phyloP scores from a whole-genome alignment of 2,888 invertebrate species.

The Elmis aenea region DNA sequence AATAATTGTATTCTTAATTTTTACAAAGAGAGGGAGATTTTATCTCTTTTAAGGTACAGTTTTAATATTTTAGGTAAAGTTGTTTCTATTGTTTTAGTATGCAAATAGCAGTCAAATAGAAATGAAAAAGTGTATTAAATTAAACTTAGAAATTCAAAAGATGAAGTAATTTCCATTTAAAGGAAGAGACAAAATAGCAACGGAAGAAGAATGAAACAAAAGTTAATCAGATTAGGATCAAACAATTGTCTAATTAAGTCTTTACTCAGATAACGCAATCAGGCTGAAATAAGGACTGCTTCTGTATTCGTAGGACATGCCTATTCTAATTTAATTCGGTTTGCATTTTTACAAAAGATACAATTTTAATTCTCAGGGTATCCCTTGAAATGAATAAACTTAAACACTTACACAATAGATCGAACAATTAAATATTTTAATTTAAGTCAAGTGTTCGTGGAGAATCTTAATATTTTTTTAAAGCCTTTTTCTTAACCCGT shows the following conservation, averaged over 20 bases:
- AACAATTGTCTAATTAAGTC: constrained; percentile 44
- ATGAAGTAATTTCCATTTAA: constrained; percentile 17
- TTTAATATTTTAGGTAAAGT: too few relatives aligned
- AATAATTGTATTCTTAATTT: too few relatives aligned
- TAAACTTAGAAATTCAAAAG: constrained; percentile 32
- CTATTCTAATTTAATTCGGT: constrained; percentile 25
- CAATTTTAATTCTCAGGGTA: constrained; percentile 23
- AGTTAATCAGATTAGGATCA: constrained; percentile 43
- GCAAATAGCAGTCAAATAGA: constrained; percentile 26
- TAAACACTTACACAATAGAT: not conserved
- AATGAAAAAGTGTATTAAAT: constrained; percentile 29
- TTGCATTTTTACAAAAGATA: constrained; percentile 24
- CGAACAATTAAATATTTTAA: constrained; percentile 1
- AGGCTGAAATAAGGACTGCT: constrained; percentile 23
- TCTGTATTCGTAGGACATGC: constrained; percentile 26
- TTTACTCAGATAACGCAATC: constrained; percentile 33
- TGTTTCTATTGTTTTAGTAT: constrained; percentile 22
- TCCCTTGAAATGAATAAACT: constrained; percentile 8
- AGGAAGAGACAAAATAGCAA: constrained; percentile 14
- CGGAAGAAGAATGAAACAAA: constrained; percentile 36
- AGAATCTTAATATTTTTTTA: too few relatives aligned
- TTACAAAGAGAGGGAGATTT: too few relatives aligned
- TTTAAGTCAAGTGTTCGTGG: too few relatives aligned
- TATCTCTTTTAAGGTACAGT: too few relatives aligned
- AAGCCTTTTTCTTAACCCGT: too few relatives aligned